Evolutionary conservation across 2,113 vertebrate species (phyloP).

Genomic region (Colaptes auratus): DNA sequence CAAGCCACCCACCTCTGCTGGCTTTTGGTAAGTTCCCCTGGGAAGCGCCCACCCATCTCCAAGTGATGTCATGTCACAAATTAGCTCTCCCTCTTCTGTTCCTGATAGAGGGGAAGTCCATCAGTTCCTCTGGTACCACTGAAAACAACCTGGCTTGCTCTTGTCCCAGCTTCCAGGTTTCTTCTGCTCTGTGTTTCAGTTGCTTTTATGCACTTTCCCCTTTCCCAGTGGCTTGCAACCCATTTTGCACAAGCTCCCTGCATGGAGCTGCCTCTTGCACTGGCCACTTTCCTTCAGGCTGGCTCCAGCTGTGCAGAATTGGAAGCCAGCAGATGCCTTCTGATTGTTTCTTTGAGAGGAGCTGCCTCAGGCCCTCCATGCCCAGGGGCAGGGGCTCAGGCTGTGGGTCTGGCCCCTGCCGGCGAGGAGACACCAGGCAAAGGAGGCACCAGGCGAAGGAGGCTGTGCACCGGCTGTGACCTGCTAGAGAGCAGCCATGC

Average conservation of each 20-base stretch:
- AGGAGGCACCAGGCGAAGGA: fast-evolving
- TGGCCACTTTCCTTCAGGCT: not conserved
- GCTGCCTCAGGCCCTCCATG: not conserved
- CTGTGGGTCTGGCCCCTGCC: fast-evolving
- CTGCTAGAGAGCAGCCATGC: fast-evolving
- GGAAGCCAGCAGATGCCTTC: fast-evolving
- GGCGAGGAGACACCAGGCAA: fast-evolving
- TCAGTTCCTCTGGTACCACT: fast-evolving
- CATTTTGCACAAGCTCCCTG: not conserved
- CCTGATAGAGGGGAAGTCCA: not conserved
- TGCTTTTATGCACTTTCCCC: not conserved
- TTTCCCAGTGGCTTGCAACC: not conserved
- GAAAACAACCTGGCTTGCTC: not conserved
- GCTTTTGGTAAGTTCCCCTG: not conserved
- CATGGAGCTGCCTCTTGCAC: fast-evolving
- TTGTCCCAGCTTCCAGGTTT: not conserved
- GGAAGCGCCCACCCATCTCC: not conserved
- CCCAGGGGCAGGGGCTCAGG: fast-evolving
- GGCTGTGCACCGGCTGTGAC: fast-evolving
- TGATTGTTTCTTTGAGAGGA: not conserved
- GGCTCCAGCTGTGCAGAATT: not conserved
- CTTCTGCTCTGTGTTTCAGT: not conserved
- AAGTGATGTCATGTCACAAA: not conserved
- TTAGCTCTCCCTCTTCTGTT: not conserved
- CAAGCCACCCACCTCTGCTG: not conserved